Conservation (phyloP, 2,797 vertebrate genomes). For the Pitangus sulphuratus region DNA sequence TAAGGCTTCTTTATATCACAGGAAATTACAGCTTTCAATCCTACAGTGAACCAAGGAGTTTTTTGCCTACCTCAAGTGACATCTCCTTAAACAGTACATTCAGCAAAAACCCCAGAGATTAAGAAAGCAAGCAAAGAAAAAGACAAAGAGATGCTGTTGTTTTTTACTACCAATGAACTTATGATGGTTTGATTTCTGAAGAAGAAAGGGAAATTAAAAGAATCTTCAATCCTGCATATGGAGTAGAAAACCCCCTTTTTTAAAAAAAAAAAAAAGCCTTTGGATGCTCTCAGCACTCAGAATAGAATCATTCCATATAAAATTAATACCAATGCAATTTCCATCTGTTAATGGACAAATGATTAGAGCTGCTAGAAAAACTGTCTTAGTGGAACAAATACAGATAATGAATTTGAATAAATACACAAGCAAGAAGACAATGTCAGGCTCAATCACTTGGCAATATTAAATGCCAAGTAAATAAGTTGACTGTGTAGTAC, state of each 20-base stretch:
- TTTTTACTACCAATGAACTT: neutral
- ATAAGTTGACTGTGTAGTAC: neutral
- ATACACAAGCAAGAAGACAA: conserved; percentile 39
- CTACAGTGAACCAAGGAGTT: neutral
- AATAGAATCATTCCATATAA: conserved; percentile 26
- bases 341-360: conserved; percentile 36
- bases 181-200: neutral
- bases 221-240: neutral
- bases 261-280: neutral
- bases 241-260: neutral
- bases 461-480: neutral
- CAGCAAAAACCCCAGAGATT: neutral
- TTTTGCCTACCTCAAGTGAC: neutral
- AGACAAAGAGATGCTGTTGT: neutral
- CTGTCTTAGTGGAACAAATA: conserved; percentile 49
- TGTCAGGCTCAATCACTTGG: conserved; percentile 2
- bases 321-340: conserved; percentile 64
- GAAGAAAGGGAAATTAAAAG: neutral
- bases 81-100: neutral
- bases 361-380: conserved; percentile 48
- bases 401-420: conserved; percentile 43
- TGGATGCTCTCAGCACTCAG: neutral
- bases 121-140: neutral
- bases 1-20: neutral
- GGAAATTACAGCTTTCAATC: neutral